Evolutionary conservation across 92 coral and sea anemone genomes (phyloP).

Genomic region (Porites rus): DNA sequence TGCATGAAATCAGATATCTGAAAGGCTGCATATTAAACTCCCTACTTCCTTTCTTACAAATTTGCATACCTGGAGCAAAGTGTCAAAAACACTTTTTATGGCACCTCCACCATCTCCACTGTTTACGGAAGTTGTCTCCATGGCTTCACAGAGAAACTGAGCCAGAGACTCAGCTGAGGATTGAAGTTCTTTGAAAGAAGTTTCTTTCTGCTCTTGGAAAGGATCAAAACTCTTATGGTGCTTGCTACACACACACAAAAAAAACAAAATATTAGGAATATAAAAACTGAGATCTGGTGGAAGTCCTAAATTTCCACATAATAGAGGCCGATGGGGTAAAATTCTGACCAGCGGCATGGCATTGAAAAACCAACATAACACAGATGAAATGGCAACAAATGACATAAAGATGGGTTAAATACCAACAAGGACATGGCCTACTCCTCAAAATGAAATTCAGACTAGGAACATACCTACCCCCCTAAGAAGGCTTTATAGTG

Average conservation of each 20-base stretch:
- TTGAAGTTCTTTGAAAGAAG: conserved; percentile 75
- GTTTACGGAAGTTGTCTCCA: conserved; percentile 12
- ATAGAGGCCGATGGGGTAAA: too few relatives aligned
- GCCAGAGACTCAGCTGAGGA: conserved; percentile 82
- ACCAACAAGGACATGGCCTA: too few relatives aligned
- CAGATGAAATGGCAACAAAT: too few relatives aligned
- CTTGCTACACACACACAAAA: conserved; percentile 56
- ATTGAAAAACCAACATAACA: too few relatives aligned
- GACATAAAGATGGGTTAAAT: too few relatives aligned
- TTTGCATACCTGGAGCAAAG: conserved; percentile 79
- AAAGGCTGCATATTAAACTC: not conserved
- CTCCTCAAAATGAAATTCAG: too few relatives aligned
- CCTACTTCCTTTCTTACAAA: not conserved
- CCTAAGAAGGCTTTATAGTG: too few relatives aligned
- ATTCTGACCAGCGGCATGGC: too few relatives aligned
- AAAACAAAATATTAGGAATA: not conserved
- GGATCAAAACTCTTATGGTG: conserved; percentile 92
- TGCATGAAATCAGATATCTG: too few relatives aligned
- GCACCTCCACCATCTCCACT: conserved; percentile 37
- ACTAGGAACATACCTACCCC: too few relatives aligned
- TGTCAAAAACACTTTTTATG: conserved; percentile 72
- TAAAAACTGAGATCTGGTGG: not conserved
- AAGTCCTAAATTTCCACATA: too few relatives aligned
- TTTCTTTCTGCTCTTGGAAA: conserved; percentile 84
- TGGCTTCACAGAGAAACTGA: conserved; percentile 61